Evolutionary conservation across 30 jellyfish, hydroid and myxozoan genomes (phyloP).

Genomic region (Turritopsis rubra): DNA sequence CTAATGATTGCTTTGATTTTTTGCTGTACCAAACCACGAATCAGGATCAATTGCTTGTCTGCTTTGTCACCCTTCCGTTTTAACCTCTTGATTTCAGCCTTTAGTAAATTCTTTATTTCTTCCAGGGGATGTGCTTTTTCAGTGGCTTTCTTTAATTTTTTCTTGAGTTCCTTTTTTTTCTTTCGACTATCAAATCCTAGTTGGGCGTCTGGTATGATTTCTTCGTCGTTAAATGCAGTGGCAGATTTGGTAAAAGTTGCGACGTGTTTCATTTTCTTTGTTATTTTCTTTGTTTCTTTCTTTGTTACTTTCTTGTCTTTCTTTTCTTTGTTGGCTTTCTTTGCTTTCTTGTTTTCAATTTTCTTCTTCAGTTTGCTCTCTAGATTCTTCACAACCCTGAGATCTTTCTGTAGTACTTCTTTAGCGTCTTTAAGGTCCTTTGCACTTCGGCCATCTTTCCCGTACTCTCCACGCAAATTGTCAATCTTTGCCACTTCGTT

Average conservation of each 20-base stretch:
- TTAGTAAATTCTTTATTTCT: constrained; percentile 65
- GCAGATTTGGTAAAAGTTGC: not conserved
- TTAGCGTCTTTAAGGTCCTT: constrained; percentile 68
- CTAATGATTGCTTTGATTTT: constrained; percentile 52
- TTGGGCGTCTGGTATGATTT: constrained; percentile 29
- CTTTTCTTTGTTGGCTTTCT: not conserved
- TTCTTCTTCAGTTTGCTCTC: constrained; percentile 51
- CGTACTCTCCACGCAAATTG: constrained; percentile 70
- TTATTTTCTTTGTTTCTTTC: not conserved
- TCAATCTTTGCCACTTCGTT: constrained; percentile 72
- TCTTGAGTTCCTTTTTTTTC: not conserved
- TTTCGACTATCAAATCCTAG: constrained; percentile 22
- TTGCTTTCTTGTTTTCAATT: constrained; percentile 7
- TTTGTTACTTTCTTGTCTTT: not conserved
- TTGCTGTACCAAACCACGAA: constrained; percentile 31
- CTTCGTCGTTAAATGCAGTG: constrained; percentile 19
- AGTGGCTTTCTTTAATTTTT: not conserved
- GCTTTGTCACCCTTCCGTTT: constrained; percentile 20
- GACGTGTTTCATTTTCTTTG: constrained; percentile 4
- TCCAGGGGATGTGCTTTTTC: constrained; percentile 68
- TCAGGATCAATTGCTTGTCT: constrained; percentile 22
- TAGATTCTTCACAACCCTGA: constrained; percentile 64
- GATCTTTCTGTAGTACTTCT: constrained; percentile 61
- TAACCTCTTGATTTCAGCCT: constrained; percentile 58
- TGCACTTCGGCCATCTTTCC: constrained; percentile 50